Conservation (phyloP, 2,888 invertebrate genomes). For the Anodontia alba region DNA sequence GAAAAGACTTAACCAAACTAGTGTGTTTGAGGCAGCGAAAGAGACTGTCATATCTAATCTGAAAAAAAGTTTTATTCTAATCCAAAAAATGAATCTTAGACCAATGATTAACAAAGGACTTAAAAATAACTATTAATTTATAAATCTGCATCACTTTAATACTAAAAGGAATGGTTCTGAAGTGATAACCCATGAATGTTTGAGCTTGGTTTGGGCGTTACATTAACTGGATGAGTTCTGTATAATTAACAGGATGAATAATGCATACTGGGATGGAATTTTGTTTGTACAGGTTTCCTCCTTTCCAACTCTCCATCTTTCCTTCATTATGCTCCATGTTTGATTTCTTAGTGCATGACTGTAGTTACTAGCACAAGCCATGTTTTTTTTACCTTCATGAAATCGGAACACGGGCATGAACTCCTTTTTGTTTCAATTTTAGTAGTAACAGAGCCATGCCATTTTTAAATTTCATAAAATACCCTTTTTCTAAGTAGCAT, state of each 20-base stretch:
- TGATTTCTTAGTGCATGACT: constrained; percentile 1
- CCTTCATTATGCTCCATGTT: constrained; percentile 4
- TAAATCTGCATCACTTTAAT: not conserved
- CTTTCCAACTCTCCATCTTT: not conserved
- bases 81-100: too few relatives aligned
- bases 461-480: too few relatives aligned
- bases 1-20: not conserved
- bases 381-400: not conserved
- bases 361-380: not conserved
- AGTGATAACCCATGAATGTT: not conserved
- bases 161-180: not conserved
- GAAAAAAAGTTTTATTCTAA: too few relatives aligned
- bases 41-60: too few relatives aligned
- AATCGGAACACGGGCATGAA: not conserved
- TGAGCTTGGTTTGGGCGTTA: not conserved
- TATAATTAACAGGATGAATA: not conserved
- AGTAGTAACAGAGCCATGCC: too few relatives aligned
- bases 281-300: not conserved
- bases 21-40: too few relatives aligned
- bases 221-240: constrained; percentile 1
- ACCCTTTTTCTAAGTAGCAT: too few relatives aligned
- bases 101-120: too few relatives aligned
- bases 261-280: not conserved
- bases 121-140: not conserved
- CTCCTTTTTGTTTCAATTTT: not conserved